These are phyloP conservation scores for Desmophyllum pertusum DNA, from an alignment of 92 coral and sea anemone species.

Conservation along the genomic window DNA sequence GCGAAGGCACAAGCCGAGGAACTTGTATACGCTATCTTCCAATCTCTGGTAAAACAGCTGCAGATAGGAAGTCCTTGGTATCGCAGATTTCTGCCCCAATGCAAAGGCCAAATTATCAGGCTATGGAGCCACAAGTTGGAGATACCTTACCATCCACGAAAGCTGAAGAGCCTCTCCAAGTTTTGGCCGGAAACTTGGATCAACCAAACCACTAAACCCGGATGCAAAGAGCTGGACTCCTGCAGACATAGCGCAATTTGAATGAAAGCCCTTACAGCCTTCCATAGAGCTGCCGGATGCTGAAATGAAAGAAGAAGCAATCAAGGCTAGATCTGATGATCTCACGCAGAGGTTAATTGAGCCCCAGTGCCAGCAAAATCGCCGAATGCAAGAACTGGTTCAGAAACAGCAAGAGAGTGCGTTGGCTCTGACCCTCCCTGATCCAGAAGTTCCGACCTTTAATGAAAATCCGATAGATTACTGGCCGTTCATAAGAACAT, in stretches of 20 bases:
- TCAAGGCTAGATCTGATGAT: not conserved
- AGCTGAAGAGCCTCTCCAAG: no score
- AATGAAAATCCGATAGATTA: conserved; percentile 13
- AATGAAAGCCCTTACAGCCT: not conserved
- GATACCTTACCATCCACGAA: no score
- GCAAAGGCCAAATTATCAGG: no score
- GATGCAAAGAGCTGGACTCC: not conserved
- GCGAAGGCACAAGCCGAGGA: conserved; percentile 27
- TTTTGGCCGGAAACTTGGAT: no score
- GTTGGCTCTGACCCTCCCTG: conserved; percentile 7
- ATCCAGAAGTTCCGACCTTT: not conserved
- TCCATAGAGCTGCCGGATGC: not conserved
- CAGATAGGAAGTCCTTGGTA: no score
- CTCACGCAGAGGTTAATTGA: not conserved
- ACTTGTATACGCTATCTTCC: not conserved
- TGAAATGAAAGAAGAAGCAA: not conserved
- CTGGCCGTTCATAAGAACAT: not conserved
- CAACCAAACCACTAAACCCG: no score
- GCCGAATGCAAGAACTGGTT: not conserved
- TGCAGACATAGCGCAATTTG: not conserved
- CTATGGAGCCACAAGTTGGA: no score
- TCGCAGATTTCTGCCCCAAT: no score
- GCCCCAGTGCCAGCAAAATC: not conserved
- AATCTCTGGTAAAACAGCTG: no score
- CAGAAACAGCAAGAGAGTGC: conserved; percentile 22